Conservation (phyloP, 2,797 vertebrate genomes). For the Poecilia picta region DNA sequence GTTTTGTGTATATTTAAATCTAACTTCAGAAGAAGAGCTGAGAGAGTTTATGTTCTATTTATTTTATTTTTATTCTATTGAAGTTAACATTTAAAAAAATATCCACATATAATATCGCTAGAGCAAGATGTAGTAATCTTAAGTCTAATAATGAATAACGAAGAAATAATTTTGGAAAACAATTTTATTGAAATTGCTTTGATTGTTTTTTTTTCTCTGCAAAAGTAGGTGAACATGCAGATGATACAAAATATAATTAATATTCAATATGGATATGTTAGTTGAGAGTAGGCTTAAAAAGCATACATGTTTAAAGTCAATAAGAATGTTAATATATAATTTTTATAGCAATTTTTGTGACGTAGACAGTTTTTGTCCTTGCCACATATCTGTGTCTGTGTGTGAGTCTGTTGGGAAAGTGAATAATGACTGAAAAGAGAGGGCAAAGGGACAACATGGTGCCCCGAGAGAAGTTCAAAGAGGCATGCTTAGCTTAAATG, state of each 20-base stretch:
- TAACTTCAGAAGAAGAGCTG: neutral
- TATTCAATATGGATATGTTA: neutral
- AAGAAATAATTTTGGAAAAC: neutral
- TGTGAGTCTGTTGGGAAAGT: constrained; percentile 15
- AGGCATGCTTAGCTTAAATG: constrained; percentile 32
- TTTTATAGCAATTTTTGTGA: neutral
- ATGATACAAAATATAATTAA: neutral
- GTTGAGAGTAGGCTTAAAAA: neutral
- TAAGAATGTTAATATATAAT: neutral
- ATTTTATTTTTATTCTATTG: neutral
- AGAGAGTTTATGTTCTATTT: neutral
- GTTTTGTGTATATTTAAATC: neutral
- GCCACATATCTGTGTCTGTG: neutral
- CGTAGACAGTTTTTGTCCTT: neutral
- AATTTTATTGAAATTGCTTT: neutral
- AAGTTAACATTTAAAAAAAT: neutral
- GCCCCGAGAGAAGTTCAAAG: constrained; percentile 31
- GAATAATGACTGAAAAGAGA: constrained; percentile 11
- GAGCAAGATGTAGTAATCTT: neutral
- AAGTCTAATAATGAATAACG: neutral
- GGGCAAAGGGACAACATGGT: constrained; percentile 20
- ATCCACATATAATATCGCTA: neutral
- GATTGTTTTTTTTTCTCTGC: neutral
- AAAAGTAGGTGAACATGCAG: neutral
- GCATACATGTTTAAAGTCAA: neutral